Percentiles rank a stretch among this genome's conserved stretches.
These are phyloP conservation scores for Synergus umbraculus DNA, from an alignment of 2,888 invertebrate genomes.

Conservation along the genomic window DNA sequence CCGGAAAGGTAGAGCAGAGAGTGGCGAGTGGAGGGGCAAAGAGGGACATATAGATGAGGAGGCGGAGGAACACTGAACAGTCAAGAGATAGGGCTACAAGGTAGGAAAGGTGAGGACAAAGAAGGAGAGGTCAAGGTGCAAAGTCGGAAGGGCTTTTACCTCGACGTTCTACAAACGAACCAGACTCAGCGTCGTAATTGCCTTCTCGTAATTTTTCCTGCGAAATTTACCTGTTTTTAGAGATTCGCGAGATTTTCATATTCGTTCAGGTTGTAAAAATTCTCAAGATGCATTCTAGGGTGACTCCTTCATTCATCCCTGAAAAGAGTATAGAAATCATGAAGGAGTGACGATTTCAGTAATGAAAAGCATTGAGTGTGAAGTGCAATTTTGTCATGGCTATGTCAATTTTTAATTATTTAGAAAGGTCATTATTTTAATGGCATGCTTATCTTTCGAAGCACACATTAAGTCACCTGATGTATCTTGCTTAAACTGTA, in stretches of 20 bases:
- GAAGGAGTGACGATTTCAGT: no score
- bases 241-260: constrained; percentile 11
- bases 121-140: constrained; percentile 47
- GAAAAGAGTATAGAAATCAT: background rate
- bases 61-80: constrained; percentile 18
- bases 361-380: no score
- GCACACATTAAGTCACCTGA: no score
- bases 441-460: no score
- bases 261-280: constrained; percentile 4
- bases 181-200: constrained; percentile 52
- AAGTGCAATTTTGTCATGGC: no score
- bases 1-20: constrained; percentile 46
- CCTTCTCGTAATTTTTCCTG: constrained; percentile 48
- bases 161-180: constrained; percentile 51
- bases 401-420: no score
- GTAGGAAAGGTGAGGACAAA: constrained; percentile 43
- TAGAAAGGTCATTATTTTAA: no score
- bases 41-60: constrained; percentile 44
- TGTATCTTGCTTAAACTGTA: no score
- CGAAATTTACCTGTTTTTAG: constrained; percentile 1
- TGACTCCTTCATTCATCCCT: constrained; percentile 2
- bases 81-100: constrained; percentile 38
- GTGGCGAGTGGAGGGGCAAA: constrained; percentile 33
- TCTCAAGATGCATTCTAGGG: constrained; percentile 3
- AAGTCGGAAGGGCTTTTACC: constrained; percentile 55